phyloP scores from a whole-genome alignment of 2,113 vertebrate genomes.

The Brienomyrus longianalis region DNA sequence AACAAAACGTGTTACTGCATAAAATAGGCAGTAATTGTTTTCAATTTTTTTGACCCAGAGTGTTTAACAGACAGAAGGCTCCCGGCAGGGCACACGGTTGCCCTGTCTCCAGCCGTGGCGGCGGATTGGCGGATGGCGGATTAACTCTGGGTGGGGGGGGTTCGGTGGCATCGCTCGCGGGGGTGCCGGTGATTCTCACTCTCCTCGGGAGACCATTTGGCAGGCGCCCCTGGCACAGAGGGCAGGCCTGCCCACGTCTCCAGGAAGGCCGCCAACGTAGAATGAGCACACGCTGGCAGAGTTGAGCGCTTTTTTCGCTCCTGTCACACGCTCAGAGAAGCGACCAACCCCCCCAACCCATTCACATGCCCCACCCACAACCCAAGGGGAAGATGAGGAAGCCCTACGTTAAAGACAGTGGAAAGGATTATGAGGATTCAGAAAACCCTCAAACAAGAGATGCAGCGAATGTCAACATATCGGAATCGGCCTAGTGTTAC shows the following conservation, averaged over 20 bases:
- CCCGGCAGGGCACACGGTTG: not conserved
- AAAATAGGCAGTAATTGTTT: not conserved
- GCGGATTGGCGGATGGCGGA: not conserved
- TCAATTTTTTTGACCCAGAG: not conserved
- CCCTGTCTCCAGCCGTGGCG: not conserved
- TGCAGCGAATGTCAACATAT: not conserved
- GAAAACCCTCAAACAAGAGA: not conserved
- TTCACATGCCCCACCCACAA: not conserved
- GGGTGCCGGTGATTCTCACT: conserved; percentile 22
- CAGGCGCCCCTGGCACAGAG: conserved; percentile 23
- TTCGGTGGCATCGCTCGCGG: not conserved
- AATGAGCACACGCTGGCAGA: conserved; percentile 8
- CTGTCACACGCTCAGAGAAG: not conserved
- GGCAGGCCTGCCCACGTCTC: conserved; percentile 24
- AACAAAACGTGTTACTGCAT: not conserved
- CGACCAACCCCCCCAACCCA: not conserved
- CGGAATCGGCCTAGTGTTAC: not conserved
- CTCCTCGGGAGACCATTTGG: conserved; percentile 29
- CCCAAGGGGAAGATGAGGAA: not conserved
- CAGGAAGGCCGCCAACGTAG: conserved; percentile 15
- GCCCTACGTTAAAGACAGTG: not conserved
- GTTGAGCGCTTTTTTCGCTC: not conserved
- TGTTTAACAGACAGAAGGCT: not conserved
- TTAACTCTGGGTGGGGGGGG: not conserved
- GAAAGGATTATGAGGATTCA: not conserved